These are phyloP conservation scores for Anser cygnoides DNA, from an alignment of 2,113 vertebrate species.

Conservation along the genomic window DNA sequence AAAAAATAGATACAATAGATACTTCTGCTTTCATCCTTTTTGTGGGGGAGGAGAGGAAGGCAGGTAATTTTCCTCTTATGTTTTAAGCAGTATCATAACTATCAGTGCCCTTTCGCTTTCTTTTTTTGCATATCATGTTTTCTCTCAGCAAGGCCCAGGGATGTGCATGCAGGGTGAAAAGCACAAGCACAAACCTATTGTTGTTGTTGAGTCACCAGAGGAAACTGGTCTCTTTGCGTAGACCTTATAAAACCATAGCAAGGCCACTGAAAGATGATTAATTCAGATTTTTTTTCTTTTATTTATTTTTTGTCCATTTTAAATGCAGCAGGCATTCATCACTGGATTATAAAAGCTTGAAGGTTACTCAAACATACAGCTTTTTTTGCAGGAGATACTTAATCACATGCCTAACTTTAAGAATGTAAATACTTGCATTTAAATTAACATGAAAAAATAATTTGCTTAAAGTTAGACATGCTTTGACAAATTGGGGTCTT, in stretches of 20 bases:
- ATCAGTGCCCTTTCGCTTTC: neutral
- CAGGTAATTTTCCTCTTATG: neutral
- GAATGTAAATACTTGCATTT: conserved; percentile 42
- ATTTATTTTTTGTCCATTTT: conserved; percentile 38
- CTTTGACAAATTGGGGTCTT: neutral
- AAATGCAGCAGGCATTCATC: conserved; percentile 51
- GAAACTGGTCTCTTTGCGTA: conserved; percentile 29
- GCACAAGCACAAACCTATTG: neutral
- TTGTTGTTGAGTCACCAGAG: neutral
- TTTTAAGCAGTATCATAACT: neutral
- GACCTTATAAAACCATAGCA: conserved; percentile 21
- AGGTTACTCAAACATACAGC: conserved; percentile 38
- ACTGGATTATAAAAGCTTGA: conserved; percentile 20
- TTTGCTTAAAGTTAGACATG: conserved; percentile 50
- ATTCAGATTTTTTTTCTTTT: conserved; percentile 55
- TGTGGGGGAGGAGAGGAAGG: neutral
- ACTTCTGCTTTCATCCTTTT: neutral
- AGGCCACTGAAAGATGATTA: conserved; percentile 54
- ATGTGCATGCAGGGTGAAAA: neutral
- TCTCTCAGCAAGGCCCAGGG: neutral
- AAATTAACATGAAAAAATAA: conserved; percentile 34
- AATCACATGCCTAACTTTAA: conserved; percentile 43
- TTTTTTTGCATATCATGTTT: neutral
- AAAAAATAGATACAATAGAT: conserved; percentile 13
- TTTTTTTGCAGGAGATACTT: conserved; percentile 38